Evolutionary conservation across 1,140 invertebrate genomes (phyloP).

Genomic region (Rhizoglyphus robini): DNA sequence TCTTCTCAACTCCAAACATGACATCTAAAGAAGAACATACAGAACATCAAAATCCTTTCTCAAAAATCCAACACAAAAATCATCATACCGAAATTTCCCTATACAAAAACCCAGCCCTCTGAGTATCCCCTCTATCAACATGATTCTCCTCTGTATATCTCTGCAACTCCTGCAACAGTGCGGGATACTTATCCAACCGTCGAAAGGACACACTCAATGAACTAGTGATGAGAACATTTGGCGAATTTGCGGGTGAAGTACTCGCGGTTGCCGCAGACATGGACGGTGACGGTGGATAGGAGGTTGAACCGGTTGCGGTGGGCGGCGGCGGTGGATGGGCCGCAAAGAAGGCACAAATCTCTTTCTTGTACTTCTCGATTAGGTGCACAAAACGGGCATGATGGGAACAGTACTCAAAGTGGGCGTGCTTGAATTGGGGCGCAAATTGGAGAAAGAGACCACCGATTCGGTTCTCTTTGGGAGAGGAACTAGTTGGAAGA

Average conservation of each 20-base stretch:
- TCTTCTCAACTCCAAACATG: slow-evolving; percentile 65
- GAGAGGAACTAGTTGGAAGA: slow-evolving; percentile 38
- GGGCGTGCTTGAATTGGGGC: slow-evolving; percentile 65
- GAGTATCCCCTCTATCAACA: slow-evolving; percentile 85
- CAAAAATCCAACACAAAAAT: slow-evolving; percentile 13
- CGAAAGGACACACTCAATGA: slow-evolving; percentile 87
- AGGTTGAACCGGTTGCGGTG: background rate
- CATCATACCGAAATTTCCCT: slow-evolving; percentile 80
- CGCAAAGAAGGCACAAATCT: slow-evolving; percentile 9
- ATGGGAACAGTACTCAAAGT: slow-evolving; percentile 71
- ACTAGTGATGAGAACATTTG: slow-evolving; percentile 73
- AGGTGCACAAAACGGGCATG: slow-evolving; percentile 85
- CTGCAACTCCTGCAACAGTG: slow-evolving; percentile 74
- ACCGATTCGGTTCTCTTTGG: slow-evolving; percentile 68
- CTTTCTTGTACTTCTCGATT: slow-evolving; percentile 66
- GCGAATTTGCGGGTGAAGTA: slow-evolving; percentile 43
- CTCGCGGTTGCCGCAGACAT: slow-evolving; percentile 34
- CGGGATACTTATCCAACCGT: slow-evolving; percentile 81
- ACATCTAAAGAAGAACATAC: slow-evolving; percentile 44
- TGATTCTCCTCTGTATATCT: slow-evolving; percentile 84
- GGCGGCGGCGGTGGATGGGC: background rate
- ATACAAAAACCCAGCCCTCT: slow-evolving; percentile 80
- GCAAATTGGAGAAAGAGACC: slow-evolving; percentile 77
- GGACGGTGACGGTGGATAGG: slow-evolving; percentile 35
- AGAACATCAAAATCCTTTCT: too few species aligned